phyloP scores from a whole-genome alignment of 2,113 vertebrate genomes.

The Neodon shergylaensis region DNA sequence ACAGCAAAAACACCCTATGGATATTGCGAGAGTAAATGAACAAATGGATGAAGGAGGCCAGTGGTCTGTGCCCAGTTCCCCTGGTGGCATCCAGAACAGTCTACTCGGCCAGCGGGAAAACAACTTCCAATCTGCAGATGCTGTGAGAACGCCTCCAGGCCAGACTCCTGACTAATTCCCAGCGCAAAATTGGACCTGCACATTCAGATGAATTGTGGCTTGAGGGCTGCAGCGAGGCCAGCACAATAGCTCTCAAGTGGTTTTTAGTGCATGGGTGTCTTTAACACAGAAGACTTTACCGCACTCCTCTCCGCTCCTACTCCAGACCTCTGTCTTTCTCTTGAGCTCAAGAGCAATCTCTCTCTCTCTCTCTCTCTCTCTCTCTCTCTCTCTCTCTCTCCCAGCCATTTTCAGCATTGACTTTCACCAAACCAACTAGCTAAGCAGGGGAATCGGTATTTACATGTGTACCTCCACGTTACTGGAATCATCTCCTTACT shows the following conservation, averaged over 20 bases:
- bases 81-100: neutral
- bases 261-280: neutral
- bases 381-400: neutral
- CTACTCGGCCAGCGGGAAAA: constrained; percentile 37
- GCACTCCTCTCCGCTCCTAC: neutral
- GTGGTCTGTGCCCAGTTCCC: neutral
- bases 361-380: neutral
- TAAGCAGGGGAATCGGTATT: neutral
- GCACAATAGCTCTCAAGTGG: neutral
- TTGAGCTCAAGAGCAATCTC: neutral
- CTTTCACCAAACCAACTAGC: neutral
- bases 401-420: neutral
- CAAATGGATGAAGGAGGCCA: neutral
- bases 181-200: constrained; percentile 29
- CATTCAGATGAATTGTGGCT: constrained; percentile 32
- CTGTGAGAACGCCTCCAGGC: constrained; percentile 57
- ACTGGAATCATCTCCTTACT: neutral
- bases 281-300: neutral
- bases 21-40: constrained; percentile 21
- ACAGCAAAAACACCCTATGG: neutral
- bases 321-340: neutral
- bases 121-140: constrained; percentile 32
- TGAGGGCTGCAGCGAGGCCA: neutral
- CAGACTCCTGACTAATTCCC: constrained; percentile 59
- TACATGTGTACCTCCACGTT: neutral